A percentile compares a stretch with the other conserved stretches of the same genome.
phyloP scores from a whole-genome alignment of 2,888 invertebrate species.

The Nemoura dubitans region DNA sequence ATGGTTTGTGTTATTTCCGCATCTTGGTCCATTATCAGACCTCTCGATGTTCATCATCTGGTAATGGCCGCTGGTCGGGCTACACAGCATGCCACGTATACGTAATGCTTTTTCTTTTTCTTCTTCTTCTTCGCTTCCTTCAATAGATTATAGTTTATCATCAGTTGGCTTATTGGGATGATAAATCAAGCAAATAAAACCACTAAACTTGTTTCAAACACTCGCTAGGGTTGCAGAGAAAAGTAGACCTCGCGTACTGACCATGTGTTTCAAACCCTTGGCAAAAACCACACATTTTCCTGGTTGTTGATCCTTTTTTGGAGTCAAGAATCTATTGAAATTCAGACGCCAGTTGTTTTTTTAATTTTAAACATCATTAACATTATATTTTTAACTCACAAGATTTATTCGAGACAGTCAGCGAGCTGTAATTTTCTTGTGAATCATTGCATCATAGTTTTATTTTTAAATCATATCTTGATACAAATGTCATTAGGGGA shows the following conservation, averaged over 20 bases:
- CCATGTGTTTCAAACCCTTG: no score
- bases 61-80: neutral
- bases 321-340: no score
- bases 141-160: constrained; percentile 49
- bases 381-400: no score
- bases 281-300: no score
- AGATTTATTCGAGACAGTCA: no score
- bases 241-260: neutral
- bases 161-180: constrained; percentile 45
- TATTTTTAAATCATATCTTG: no score
- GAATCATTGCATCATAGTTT: no score
- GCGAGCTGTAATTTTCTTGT: no score
- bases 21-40: neutral
- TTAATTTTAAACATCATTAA: no score
- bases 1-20: constrained; percentile 12
- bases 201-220: neutral
- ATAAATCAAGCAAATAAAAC: constrained; percentile 42
- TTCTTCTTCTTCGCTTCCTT: neutral
- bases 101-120: constrained; percentile 24
- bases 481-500: no score
- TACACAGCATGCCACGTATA: neutral
- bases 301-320: no score
- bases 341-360: no score
- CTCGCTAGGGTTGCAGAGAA: neutral
- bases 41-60: neutral